Base-by-base conservation (phyloP, 2,888 invertebrate species). In the Epirrhoe tristata region DNA sequence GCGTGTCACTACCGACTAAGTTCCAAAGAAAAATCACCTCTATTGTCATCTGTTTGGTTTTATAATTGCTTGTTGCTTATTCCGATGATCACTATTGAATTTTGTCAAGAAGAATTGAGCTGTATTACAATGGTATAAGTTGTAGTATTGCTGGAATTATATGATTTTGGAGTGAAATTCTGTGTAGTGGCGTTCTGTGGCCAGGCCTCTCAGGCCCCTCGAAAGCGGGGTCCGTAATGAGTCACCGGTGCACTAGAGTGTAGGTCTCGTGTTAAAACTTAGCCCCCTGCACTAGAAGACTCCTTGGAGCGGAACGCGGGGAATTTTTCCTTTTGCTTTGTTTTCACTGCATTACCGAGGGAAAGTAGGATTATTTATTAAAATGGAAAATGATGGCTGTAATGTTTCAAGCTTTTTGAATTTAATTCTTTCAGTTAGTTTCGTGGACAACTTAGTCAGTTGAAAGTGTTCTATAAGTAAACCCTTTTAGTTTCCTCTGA, bases 181-280 rank as follows among this genome's bases (percentile, higher is more conserved):
- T 55, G 34, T 16, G 86, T 79, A 87, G 48, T 54, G 16, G 34
- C 52, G 7, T 31, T 54, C 62, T 63, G 55, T 59, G 66, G 14
- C 50, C 32, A 51, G 63, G 56, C 63, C 90, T 87, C 87, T 89
- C 81, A 84, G 87, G 85, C 81, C 86, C 89, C 89, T 86, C 80
- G 79, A 54, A 81, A 85, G 84, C 84, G 80, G 85, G 89, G 87
- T 82, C 87, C 86, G 91, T 93, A 93, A 93, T 93, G 93, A 93
- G 93, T 92, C 86, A 90, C 91, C 89, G 82, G 91, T 87, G 91
- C 91, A 93, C 93, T 92, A 91, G 90, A 93, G 89, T 92, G 90
- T 92, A 93, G 93, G 93, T 93, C 91, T 82, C 77, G 87, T 84
- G 88, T 86, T 88, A 85, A 89, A 90, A 86, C 88, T 89, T 82